Conservation (phyloP, 2,113 vertebrate genomes). For the Colius striatus region DNA sequence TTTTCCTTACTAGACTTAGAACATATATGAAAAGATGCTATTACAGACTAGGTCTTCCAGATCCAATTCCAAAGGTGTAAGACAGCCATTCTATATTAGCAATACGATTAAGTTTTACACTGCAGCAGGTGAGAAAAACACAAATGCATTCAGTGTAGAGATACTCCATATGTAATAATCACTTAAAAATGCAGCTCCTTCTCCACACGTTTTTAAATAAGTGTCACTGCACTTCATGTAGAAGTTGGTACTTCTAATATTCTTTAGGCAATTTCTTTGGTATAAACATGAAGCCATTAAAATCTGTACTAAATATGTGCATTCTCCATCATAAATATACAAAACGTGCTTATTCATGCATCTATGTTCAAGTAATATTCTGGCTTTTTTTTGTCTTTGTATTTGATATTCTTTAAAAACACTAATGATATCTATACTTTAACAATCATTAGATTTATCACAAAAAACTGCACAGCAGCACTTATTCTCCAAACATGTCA, state of each 20-base stretch:
- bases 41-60: not conserved
- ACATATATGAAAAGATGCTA: not conserved
- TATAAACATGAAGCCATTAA: not conserved
- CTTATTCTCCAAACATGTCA: slow-evolving; percentile 4
- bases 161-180: not conserved
- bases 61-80: not conserved
- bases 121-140: not conserved
- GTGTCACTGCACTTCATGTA: not conserved
- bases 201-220: not conserved
- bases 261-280: not conserved
- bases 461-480: not conserved
- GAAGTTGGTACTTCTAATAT: not conserved
- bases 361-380: not conserved
- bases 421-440: not conserved
- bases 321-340: not conserved
- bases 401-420: not conserved
- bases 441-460: slow-evolving; percentile 8
- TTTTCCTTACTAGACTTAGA: not conserved
- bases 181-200: not conserved
- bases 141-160: not conserved
- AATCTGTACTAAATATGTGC: not conserved
- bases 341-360: not conserved
- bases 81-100: not conserved
- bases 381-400: not conserved
- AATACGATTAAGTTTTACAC: not conserved